Conservation (phyloP, 1,140 invertebrate genomes). For the Pogonomyrmex californicus region DNA sequence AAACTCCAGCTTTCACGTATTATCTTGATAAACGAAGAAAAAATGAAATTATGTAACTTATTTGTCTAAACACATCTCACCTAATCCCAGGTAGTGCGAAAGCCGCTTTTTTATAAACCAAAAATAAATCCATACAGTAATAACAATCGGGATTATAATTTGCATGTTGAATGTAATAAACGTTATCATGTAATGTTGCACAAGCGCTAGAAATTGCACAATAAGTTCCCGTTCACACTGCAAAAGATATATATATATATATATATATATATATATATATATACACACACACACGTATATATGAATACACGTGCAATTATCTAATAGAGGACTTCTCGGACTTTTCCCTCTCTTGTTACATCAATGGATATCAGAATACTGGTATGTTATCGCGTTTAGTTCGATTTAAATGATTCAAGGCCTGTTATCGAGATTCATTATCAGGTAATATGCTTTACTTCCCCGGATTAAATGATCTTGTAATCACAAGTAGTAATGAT, state of each 20-base stretch:
- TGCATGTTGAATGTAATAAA: slow-evolving; percentile 12
- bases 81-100: background rate
- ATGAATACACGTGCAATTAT: background rate
- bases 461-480: no score
- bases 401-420: slow-evolving; percentile 19
- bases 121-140: slow-evolving; percentile 44
- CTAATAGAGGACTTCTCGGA: background rate
- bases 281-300: no score
- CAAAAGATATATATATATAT: slow-evolving; percentile 6
- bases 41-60: background rate
- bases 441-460: background rate
- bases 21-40: background rate
- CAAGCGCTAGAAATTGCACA: background rate
- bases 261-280: background rate
- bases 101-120: slow-evolving; percentile 39
- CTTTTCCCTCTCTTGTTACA: slow-evolving; percentile 26
- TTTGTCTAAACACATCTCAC: slow-evolving; percentile 9
- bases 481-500: slow-evolving; percentile 24
- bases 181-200: slow-evolving; percentile 1
- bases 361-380: slow-evolving; percentile 12
- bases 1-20: background rate
- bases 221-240: background rate
- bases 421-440: background rate
- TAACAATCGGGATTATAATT: slow-evolving; percentile 13
- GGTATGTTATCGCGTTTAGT: slow-evolving; percentile 9